These are phyloP conservation scores for Ctenomys sociabilis DNA, from an alignment of 2,113 vertebrate species.

Conservation along the genomic window DNA sequence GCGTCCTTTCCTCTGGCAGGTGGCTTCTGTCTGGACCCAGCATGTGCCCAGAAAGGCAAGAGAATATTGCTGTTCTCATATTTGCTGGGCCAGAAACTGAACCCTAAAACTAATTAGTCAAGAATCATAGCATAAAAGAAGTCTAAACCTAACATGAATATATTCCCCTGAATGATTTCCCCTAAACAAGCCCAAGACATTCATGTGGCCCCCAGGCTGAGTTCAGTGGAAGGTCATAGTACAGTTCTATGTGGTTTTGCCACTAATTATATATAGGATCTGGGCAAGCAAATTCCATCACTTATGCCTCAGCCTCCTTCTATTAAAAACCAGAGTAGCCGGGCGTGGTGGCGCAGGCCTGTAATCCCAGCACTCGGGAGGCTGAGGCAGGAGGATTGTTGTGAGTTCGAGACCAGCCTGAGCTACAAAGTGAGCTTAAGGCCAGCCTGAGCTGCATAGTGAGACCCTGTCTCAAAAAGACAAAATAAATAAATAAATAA, in stretches of 20 bases:
- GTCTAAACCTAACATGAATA: neutral
- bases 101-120: neutral
- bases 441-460: too few species aligned
- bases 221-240: neutral
- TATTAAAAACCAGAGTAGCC: too few species aligned
- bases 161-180: neutral
- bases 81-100: neutral
- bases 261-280: neutral
- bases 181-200: neutral
- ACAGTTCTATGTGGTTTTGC: neutral
- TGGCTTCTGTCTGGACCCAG: neutral
- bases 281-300: neutral
- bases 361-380: too few species aligned
- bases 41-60: neutral
- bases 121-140: neutral
- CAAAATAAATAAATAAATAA: too few species aligned
- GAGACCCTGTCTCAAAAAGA: too few species aligned
- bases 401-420: too few species aligned
- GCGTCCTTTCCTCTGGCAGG: accelerated
- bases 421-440: too few species aligned
- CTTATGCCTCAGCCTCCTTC: neutral
- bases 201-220: neutral
- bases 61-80: neutral
- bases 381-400: too few species aligned
- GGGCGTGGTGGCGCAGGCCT: too few species aligned